Evolutionary conservation across 2,888 invertebrate genomes (phyloP).

Genomic region (Trichogramma evanescens): DNA sequence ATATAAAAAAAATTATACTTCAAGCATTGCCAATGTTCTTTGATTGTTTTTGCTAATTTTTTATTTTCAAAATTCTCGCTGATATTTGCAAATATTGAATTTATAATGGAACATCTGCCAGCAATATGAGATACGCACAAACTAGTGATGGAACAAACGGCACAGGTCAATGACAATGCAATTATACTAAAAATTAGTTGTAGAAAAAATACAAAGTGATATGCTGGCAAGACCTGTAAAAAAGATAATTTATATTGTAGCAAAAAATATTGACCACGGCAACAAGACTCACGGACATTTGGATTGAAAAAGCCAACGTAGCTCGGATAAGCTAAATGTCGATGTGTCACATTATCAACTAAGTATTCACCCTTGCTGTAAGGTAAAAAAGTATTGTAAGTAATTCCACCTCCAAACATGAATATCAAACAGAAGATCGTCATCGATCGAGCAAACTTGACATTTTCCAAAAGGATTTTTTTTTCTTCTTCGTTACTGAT

Average conservation of each 20-base stretch:
- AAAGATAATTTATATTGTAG: not conserved
- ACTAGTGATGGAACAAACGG: conserved; percentile 3
- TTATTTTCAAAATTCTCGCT: not conserved
- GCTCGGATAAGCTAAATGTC: conserved; percentile 27
- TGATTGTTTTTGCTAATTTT: not conserved
- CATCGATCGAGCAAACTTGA: conserved; percentile 26
- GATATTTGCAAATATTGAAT: not conserved
- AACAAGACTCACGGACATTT: conserved; percentile 6
- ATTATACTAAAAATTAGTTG: conserved; percentile 4
- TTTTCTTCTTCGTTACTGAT: too few relatives aligned
- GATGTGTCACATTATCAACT: conserved; percentile 25
- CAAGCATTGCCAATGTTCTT: conserved; percentile 2
- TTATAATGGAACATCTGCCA: not conserved
- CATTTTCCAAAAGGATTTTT: conserved; percentile 27
- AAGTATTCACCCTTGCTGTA: conserved; percentile 18
- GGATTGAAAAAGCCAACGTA: conserved; percentile 29
- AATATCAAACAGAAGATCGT: conserved; percentile 23
- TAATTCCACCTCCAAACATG: conserved; percentile 28
- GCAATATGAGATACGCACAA: conserved; percentile 12
- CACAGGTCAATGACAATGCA: conserved; percentile 4
- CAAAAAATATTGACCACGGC: too few relatives aligned
- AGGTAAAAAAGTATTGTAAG: conserved; percentile 26
- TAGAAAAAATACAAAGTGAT: conserved; percentile 1
- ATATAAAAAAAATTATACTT: not conserved
- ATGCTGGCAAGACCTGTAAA: conserved; percentile 10